Base-by-base conservation (phyloP, 1,140 invertebrate genomes). In the Hirudo medicinalis region DNA sequence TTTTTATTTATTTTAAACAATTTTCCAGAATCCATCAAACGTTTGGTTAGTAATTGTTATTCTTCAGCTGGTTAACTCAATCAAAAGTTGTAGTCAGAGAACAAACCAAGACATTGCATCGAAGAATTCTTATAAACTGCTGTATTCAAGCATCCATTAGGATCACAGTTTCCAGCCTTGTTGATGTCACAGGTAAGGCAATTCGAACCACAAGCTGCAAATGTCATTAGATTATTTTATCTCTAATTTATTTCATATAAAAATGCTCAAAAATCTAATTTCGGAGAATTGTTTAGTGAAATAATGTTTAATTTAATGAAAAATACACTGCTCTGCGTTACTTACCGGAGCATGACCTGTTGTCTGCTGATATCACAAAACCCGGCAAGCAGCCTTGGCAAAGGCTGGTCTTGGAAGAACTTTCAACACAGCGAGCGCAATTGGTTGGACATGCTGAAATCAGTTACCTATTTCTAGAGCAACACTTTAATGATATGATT, bases 161-260 rank as follows among this genome's bases (percentile, higher is more conserved):
- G 57, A n/a, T 63, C 57, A 63, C 57, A 63, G 57, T 63, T 63
- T 22, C 57, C 57, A 63, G 57, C 57, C 57, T 22, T 25, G 22
- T 49, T 49, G 43, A 49, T 49, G 13, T 22, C 29, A 63, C 57
- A 63, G 19, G 57, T 25, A 13, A 63, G 29, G 29, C 57, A 63
- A 32, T 63, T 4, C 19, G 57, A 25, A 25, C 57, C 57, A 63
- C 57, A 63, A 20, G 22, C 57, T 63, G 22, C 9, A 32, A 63
- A 63, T 49, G 3, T 1, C 43, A 49, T 8, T 49, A 2, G 43
- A 49, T 49, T 49, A 6, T 49, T 17, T 15, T 17, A 49, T 49
- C 11, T 49, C 3, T 17, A 49, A 49, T 49, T 49, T 49, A 49
- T 17, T 9, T 49, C 43, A 49, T n/a, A n/a, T n/a, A n/a, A n/a